These are phyloP conservation scores for Leptinotarsa rubiginosa DNA, from an alignment of 2,888 invertebrate genomes.

Conservation along the genomic window DNA sequence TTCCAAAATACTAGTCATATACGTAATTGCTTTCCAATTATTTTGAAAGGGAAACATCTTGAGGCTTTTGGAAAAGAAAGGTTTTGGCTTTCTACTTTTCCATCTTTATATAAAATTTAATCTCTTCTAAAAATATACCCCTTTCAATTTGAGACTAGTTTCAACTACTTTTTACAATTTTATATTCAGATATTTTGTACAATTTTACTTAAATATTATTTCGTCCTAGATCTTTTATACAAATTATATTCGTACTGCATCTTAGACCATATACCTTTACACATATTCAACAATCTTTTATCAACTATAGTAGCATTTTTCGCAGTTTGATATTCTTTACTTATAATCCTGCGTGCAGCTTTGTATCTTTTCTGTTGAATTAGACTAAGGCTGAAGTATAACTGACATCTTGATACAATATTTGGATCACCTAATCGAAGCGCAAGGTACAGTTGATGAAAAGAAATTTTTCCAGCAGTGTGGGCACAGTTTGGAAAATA, in stretches of 20 bases:
- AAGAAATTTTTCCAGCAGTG: constrained; percentile 89
- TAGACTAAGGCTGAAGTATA: constrained; percentile 88
- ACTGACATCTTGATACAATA: constrained; percentile 82
- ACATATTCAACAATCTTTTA: constrained; percentile 80
- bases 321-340: constrained; percentile 68
- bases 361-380: constrained; percentile 83
- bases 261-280: constrained; percentile 88
- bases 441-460: constrained; percentile 85
- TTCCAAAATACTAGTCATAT: too few species aligned
- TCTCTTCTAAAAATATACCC: too few species aligned
- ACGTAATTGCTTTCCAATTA: too few species aligned
- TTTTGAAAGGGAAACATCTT: too few species aligned
- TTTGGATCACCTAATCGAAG: constrained; percentile 84
- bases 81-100: too few species aligned
- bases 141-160: too few species aligned
- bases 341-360: constrained; percentile 73
- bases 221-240: constrained; percentile 14
- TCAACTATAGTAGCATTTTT: constrained; percentile 67
- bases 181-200: too few species aligned
- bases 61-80: too few species aligned
- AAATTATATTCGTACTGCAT: constrained; percentile 72
- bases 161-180: too few species aligned
- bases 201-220: constrained; percentile 12
- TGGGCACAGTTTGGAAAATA: constrained; percentile 84
- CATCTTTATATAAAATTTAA: too few species aligned